A percentile compares a stretch with the other conserved stretches of the same genome.
Conservation (phyloP, 64 coral and sea anemone genomes). For the Catalaphyllia jardinei region DNA sequence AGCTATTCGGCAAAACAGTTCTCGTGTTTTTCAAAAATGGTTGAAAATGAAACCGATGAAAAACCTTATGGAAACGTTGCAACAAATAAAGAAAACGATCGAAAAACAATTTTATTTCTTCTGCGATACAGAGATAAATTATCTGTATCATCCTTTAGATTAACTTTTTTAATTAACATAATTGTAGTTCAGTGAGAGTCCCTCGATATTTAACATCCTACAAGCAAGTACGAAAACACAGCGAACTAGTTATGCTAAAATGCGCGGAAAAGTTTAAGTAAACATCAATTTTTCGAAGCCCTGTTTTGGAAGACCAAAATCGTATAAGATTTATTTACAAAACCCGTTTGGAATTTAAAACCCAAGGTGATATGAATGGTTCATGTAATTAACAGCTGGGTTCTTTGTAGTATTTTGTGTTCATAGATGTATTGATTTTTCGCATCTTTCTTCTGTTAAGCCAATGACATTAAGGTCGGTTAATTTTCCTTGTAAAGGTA, state of each 20-base stretch:
- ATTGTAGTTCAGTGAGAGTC: background rate
- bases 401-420: background rate
- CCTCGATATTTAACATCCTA: background rate
- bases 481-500: conserved; percentile 3
- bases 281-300: background rate
- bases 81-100: background rate
- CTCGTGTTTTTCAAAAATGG: background rate
- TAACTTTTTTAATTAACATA: background rate
- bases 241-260: background rate
- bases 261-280: background rate
- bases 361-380: background rate
- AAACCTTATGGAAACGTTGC: background rate
- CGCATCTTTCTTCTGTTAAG: background rate
- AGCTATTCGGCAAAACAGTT: background rate
- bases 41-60: background rate
- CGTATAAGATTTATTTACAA: background rate
- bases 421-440: background rate
- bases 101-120: background rate
- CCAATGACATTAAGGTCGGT: background rate
- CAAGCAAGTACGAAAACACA: background rate
- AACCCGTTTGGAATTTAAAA: background rate
- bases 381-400: conserved; percentile 2
- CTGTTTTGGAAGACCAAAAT: background rate
- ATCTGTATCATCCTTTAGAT: background rate
- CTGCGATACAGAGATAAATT: background rate